Percentiles rank a stretch among this genome's conserved stretches.
These are phyloP conservation scores for Euplexia lucipara DNA, from an alignment of 2,888 invertebrate species.

Conservation along the genomic window DNA sequence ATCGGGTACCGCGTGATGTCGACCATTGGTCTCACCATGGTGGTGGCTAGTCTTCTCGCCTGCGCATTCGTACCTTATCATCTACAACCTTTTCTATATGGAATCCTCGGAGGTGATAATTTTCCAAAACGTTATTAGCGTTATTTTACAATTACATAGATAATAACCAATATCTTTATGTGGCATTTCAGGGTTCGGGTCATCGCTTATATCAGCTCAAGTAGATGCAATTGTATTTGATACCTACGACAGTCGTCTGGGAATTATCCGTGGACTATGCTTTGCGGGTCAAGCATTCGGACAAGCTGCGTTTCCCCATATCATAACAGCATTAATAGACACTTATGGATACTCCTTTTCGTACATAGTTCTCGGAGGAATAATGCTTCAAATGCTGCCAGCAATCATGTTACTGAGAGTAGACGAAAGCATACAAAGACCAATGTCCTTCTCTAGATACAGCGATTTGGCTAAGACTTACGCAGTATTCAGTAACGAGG, in stretches of 20 bases:
- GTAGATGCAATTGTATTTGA: slow-evolving; percentile 87
- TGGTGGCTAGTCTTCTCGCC: slow-evolving; percentile 76
- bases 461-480: slow-evolving; percentile 83
- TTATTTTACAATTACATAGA: neutral
- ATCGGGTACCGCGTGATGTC: slow-evolving; percentile 84
- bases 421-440: slow-evolving; percentile 74
- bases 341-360: slow-evolving; percentile 81
- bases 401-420: slow-evolving; percentile 82
- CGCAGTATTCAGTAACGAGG: slow-evolving; percentile 81
- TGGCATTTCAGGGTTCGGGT: slow-evolving; percentile 81
- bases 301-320: slow-evolving; percentile 85
- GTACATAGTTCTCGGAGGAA: slow-evolving; percentile 81
- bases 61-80: slow-evolving; percentile 79
- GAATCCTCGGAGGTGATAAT: slow-evolving; percentile 80
- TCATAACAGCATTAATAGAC: slow-evolving; percentile 82
- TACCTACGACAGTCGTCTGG: slow-evolving; percentile 84
- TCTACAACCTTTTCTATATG: slow-evolving; percentile 81
- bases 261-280: slow-evolving; percentile 81
- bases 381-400: slow-evolving; percentile 85
- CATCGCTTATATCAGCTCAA: slow-evolving; percentile 86
- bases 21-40: slow-evolving; percentile 75
- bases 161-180: neutral
- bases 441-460: slow-evolving; percentile 81
- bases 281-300: slow-evolving; percentile 87
- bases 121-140: neutral